phyloP scores from a whole-genome alignment of 2,888 invertebrate genomes.

The Cyclophora punctaria region DNA sequence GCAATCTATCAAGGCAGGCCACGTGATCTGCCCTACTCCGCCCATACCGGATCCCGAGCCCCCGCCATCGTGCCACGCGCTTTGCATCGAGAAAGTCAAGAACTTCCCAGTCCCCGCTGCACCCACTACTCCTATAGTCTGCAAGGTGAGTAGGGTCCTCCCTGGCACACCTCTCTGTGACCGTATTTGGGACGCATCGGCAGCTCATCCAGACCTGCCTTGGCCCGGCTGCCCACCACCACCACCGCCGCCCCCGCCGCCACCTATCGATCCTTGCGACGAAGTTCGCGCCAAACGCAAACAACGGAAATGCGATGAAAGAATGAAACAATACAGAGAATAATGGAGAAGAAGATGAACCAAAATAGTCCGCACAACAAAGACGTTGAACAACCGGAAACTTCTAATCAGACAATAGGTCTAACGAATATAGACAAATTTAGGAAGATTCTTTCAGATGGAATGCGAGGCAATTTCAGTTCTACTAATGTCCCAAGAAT shows the following conservation, averaged over 20 bases:
- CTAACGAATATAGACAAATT: too few relatives aligned
- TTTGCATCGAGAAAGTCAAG: slow-evolving; percentile 51
- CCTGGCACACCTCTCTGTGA: slow-evolving; percentile 39
- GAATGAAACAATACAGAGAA: slow-evolving; percentile 39
- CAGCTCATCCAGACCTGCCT: slow-evolving; percentile 26
- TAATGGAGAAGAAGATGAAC: slow-evolving; percentile 19
- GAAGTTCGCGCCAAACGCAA: slow-evolving; percentile 24
- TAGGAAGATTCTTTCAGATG: too few relatives aligned
- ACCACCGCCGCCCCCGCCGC: slow-evolving; percentile 34
- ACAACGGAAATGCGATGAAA: slow-evolving; percentile 33
- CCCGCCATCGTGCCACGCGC: slow-evolving; percentile 30
- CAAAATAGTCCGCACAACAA: too few relatives aligned
- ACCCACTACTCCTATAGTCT: slow-evolving; percentile 24
- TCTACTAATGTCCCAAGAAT: slow-evolving; percentile 3
- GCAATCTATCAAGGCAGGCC: slow-evolving; percentile 31
- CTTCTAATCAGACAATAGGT: too few relatives aligned
- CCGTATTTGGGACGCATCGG: slow-evolving; percentile 22
- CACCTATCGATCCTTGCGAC: slow-evolving; percentile 36
- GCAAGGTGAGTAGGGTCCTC: slow-evolving; percentile 29
- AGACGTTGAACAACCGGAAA: too few relatives aligned
- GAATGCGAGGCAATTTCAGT: too few relatives aligned
- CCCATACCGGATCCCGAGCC: slow-evolving; percentile 25
- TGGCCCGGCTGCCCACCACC: slow-evolving; percentile 36
- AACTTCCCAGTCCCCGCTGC: slow-evolving; percentile 29
- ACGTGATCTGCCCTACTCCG: slow-evolving; percentile 36